phyloP scores from a whole-genome alignment of 2,113 vertebrate species.

The Astatotilapia flaviijosephi region DNA sequence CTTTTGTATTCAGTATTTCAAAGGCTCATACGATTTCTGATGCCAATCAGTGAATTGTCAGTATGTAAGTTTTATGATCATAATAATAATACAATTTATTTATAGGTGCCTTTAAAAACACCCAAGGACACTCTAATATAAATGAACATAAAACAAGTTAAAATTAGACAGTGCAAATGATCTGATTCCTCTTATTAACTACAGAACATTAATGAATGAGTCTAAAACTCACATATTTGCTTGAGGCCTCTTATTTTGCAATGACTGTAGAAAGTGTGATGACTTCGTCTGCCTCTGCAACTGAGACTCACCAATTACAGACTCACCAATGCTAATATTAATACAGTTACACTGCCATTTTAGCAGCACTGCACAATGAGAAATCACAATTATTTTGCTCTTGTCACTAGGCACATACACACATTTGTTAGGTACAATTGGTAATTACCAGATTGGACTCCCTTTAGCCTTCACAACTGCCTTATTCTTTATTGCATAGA shows the following conservation, averaged over 20 bases:
- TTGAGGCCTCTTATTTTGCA: not conserved
- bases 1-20: not conserved
- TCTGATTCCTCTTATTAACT: not conserved
- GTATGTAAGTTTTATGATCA: not conserved
- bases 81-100: not conserved
- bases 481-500: not conserved
- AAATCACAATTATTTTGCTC: not conserved
- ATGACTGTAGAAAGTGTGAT: not conserved
- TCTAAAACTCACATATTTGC: not conserved
- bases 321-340: not conserved
- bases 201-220: not conserved
- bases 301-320: not conserved
- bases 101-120: not conserved
- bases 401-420: fast-evolving
- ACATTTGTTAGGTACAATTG: not conserved
- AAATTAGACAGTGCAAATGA: not conserved
- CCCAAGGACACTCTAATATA: not conserved
- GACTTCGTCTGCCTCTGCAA: fast-evolving
- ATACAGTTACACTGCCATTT: not conserved
- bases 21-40: not conserved
- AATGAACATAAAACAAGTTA: not conserved
- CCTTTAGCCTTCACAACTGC: not conserved
- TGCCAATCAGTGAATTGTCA: fast-evolving
- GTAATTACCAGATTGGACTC: not conserved
- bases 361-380: fast-evolving